Evolutionary conservation across 1,140 invertebrate species (phyloP).

Genomic region (Drosophila sturtevanti): DNA sequence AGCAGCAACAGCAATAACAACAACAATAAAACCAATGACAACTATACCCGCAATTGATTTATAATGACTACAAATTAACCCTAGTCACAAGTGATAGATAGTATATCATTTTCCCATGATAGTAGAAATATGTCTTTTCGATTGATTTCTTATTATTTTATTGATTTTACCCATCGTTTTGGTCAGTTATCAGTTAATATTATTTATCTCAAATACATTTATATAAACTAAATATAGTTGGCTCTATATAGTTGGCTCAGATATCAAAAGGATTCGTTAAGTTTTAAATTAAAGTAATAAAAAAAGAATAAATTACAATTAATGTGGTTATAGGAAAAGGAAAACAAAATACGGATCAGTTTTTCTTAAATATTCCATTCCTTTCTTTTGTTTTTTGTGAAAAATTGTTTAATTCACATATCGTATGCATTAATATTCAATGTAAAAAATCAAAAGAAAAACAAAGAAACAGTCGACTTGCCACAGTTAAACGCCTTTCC

Average conservation of each 20-base stretch:
- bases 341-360: too few relatives aligned
- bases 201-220: too few relatives aligned
- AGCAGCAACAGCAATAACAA: conserved; percentile 3
- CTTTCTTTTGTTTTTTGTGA: conserved; percentile 11
- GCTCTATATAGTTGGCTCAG: too few relatives aligned
- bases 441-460: neutral
- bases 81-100: conserved; percentile 12
- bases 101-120: neutral
- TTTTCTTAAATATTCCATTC: too few relatives aligned
- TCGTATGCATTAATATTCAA: conserved; percentile 20
- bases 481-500: conserved; percentile 67
- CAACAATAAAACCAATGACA: conserved; percentile 12
- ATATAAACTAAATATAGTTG: too few relatives aligned
- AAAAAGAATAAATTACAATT: too few relatives aligned
- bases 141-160: conserved; percentile 1
- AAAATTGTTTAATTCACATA: conserved; percentile 14
- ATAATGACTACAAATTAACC: conserved; percentile 52
- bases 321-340: too few relatives aligned
- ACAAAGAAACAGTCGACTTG: conserved; percentile 34
- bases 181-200: too few relatives aligned
- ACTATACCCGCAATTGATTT: conserved; percentile 49
- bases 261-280: too few relatives aligned
- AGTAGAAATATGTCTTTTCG: neutral
- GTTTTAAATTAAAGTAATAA: too few relatives aligned
- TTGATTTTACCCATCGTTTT: conserved; percentile 12